Evolutionary conservation across 2,113 vertebrate species (phyloP), one percentile per base, ranked within the genome.

Genomic region (Aldabrachelys gigantea): DNA sequence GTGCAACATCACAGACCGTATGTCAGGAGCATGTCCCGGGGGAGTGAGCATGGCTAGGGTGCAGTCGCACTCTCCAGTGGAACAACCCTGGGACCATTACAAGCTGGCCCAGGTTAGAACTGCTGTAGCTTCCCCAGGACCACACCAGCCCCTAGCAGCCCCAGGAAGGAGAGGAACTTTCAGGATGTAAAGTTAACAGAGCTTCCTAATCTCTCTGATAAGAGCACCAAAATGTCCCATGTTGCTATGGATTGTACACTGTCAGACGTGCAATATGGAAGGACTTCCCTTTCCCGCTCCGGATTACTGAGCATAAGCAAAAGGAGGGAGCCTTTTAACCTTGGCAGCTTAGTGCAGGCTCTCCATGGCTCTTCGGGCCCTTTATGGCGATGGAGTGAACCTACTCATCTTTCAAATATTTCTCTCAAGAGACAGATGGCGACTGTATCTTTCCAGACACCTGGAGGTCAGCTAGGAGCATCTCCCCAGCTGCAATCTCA

Each of bases 191-290:
- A 56, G 54, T 80, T 79, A 78, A 59, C 44, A 47, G 41, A 35
- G n/a, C 10, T 11, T n/a, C 90, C 91, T 90, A 22, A 29, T 57
- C 94, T 89, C 69, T 44, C 10, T 54, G 94, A 95, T 95, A 94
- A 95, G 84, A 87, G 41, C 12, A 31, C 53, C 72, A 5, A 75
- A 10, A 5, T 83, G 85, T 96, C 92, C 95, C 79, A 93, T 1
- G 49, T 50, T 82, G 76, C 82, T 49, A 11, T 0, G 6, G 82
- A 13, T 29, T 88, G 87, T 82, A 38, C 27, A n/a, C 83, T 13
- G 50, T 35, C 4, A 88, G 44, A 52, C 41, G 11, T 89, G 91
- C 89, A 41, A 87, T 85, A 65, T 49, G 47, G 47, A 49, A 44
- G 27, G 27, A 21, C 44, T 5, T 10, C 5, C 27, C 59, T 41